Conservation (phyloP, 2,888 invertebrate genomes). For the Dynastes grantii region DNA sequence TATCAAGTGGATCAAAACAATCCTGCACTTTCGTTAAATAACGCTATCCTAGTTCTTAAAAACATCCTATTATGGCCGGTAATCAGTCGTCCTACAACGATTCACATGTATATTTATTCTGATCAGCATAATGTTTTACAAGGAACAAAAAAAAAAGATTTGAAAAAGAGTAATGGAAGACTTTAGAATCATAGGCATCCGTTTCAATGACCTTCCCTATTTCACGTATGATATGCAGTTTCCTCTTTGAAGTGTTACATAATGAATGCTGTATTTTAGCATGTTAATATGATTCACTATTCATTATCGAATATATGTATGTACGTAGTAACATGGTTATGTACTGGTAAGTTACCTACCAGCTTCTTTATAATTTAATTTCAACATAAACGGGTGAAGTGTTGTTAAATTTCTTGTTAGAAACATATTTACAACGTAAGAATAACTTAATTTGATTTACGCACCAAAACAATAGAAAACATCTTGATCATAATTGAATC, state of each 20-base stretch:
- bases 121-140: slow-evolving; percentile 1
- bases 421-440: too few relatives aligned
- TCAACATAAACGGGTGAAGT: too few relatives aligned
- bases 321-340: too few relatives aligned
- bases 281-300: neutral
- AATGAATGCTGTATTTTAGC: neutral
- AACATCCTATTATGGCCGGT: slow-evolving; percentile 1
- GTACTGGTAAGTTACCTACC: too few relatives aligned
- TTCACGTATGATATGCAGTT: slow-evolving; percentile 20
- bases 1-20: slow-evolving; percentile 42
- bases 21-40: slow-evolving; percentile 33
- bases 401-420: too few relatives aligned
- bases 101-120: slow-evolving; percentile 5
- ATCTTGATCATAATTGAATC: too few relatives aligned
- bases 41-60: slow-evolving; percentile 16
- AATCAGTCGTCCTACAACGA: slow-evolving; percentile 17
- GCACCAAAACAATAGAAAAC: too few relatives aligned
- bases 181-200: neutral
- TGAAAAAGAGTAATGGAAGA: neutral
- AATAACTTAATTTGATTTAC: too few relatives aligned
- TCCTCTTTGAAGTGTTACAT: slow-evolving; percentile 19
- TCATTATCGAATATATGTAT: too few relatives aligned
- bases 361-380: too few relatives aligned
- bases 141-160: neutral
- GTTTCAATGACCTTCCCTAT: slow-evolving; percentile 27